A percentile compares a stretch with the other conserved stretches of the same genome.
phyloP scores from a whole-genome alignment of 2,113 vertebrate genomes.

The Rhadina sibilatrix region DNA sequence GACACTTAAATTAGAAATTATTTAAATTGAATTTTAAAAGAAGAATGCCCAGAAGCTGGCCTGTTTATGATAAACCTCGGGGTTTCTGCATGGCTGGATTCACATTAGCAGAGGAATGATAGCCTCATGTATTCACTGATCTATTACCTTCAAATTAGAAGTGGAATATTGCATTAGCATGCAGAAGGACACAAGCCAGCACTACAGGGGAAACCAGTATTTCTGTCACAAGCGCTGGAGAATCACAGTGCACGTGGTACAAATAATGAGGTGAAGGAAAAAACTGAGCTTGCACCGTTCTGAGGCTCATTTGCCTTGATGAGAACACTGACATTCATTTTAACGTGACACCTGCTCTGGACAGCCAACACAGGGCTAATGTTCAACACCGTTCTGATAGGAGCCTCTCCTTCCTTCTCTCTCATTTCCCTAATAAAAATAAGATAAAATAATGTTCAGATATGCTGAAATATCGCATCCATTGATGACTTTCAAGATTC shows the following conservation, averaged over 20 bases:
- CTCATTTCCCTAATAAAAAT: not conserved
- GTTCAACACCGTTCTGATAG: not conserved
- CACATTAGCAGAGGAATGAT: constrained; percentile 45
- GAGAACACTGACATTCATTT: constrained; percentile 32
- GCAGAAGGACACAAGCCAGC: constrained; percentile 25
- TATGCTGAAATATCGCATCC: constrained; percentile 58
- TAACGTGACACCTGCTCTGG: not conserved
- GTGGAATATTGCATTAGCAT: constrained; percentile 64
- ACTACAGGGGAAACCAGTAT: not conserved
- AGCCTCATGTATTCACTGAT: constrained; percentile 29
- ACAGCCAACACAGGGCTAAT: constrained; percentile 8
- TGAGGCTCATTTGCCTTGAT: constrained; percentile 38
- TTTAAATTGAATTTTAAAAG: constrained; percentile 66
- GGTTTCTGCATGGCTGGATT: constrained; percentile 54
- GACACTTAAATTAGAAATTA: constrained; percentile 53
- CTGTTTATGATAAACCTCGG: constrained; percentile 45
- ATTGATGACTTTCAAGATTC: constrained; percentile 37
- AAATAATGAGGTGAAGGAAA: constrained; percentile 24
- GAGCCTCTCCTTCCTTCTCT: not conserved
- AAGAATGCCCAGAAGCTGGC: constrained; percentile 48
- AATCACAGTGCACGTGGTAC: not conserved
- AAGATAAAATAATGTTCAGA: not conserved
- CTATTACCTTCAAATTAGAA: constrained; percentile 61
- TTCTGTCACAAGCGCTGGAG: not conserved
- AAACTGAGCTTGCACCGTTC: not conserved